phyloP scores from a whole-genome alignment of 2,113 vertebrate genomes.

The Chlorodrepanis virens region DNA sequence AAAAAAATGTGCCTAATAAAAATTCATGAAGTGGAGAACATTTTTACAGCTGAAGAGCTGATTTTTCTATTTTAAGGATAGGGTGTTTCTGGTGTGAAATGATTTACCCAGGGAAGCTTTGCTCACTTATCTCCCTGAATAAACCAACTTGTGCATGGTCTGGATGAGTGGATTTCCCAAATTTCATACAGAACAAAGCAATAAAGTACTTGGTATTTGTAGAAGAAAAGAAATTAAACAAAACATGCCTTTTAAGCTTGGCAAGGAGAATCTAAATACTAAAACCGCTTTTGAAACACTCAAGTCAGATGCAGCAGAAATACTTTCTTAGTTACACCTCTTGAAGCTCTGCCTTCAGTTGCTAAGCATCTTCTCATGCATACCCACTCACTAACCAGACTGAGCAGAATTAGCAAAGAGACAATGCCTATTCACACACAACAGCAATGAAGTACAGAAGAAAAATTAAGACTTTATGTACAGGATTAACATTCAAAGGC shows the following conservation, averaged over 20 bases:
- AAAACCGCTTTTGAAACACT: background rate
- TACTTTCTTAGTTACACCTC: background rate
- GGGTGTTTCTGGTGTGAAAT: background rate
- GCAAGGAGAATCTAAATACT: background rate
- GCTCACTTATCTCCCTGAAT: background rate
- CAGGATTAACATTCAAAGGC: background rate
- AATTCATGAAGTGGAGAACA: slow-evolving; percentile 21
- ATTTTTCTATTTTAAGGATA: slow-evolving; percentile 19
- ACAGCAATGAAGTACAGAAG: background rate
- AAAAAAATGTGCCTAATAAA: background rate
- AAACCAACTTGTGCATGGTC: background rate
- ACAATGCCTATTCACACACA: background rate
- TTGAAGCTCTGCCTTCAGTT: background rate
- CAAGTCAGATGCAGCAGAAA: background rate
- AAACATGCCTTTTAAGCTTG: background rate
- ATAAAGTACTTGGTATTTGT: background rate
- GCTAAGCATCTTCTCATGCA: background rate
- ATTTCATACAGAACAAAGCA: background rate
- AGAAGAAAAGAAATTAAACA: background rate
- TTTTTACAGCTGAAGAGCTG: slow-evolving; percentile 26
- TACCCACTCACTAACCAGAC: background rate
- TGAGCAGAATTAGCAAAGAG: background rate
- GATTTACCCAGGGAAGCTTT: background rate
- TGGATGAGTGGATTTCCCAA: background rate
- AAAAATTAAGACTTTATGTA: background rate